A percentile compares a stretch with the other conserved stretches of the same genome.
These are phyloP conservation scores for Spongilla lacustris DNA, from an alignment of 37 sponge, comb jelly and placozoan species.

Conservation along the genomic window DNA sequence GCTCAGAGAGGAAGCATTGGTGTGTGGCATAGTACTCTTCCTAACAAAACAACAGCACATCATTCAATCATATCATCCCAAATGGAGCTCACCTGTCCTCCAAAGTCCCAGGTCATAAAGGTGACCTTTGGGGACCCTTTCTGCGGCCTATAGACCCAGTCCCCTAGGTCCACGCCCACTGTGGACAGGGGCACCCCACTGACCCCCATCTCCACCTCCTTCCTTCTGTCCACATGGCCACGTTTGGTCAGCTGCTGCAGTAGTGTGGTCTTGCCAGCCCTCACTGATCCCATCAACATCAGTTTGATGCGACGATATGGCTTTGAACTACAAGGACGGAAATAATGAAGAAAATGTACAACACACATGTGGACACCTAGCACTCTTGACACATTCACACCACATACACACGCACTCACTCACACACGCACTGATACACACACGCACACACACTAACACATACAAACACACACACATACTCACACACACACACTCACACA, in stretches of 20 bases:
- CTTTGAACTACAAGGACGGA: constrained; percentile 42
- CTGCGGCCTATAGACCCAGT: constrained; percentile 66
- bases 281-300: constrained; percentile 79
- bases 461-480: no score
- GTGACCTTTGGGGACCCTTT: constrained; percentile 50
- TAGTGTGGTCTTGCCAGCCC: constrained; percentile 85
- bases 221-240: constrained; percentile 48
- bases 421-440: no score
- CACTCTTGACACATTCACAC: no score
- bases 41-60: constrained; percentile 10
- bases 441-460: no score
- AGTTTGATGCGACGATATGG: constrained; percentile 82
- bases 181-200: constrained; percentile 71
- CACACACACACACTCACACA: no score
- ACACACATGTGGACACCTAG: no score
- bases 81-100: constrained; percentile 67
- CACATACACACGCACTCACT: no score
- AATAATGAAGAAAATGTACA: no score
- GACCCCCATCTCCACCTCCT: constrained; percentile 47
- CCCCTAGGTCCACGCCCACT: constrained; percentile 82
- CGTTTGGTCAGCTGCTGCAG: constrained; percentile 64
- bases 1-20: constrained; percentile 84
- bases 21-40: constrained; percentile 95
- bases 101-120: constrained; percentile 96
- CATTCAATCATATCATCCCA: no score